A percentile compares a stretch with the other conserved stretches of the same genome.
Conservation (phyloP, 2,113 vertebrate species). For the Eleginops maclovinus region DNA sequence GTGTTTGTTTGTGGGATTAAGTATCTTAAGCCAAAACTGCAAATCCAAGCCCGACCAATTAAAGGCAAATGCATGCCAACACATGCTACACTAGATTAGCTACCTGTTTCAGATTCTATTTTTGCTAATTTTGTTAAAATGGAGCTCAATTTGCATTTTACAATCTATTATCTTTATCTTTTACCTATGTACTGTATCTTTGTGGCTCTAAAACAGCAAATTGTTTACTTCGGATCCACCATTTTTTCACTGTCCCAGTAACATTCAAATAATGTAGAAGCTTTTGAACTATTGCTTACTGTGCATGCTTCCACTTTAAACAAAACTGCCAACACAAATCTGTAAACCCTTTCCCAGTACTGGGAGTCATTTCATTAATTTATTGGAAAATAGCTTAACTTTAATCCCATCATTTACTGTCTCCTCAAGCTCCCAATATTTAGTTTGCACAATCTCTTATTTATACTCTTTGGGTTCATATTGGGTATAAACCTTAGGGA, state of each 20-base stretch:
- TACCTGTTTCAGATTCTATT: neutral
- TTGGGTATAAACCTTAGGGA: neutral
- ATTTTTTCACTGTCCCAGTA: neutral
- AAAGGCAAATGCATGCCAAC: neutral
- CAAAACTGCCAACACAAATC: neutral
- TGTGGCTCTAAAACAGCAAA: no score
- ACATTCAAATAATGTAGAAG: neutral
- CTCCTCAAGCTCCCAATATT: neutral
- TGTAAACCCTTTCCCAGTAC: neutral
- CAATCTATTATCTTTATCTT: no score
- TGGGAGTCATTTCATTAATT: neutral
- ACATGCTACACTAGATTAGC: neutral
- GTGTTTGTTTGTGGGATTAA: neutral
- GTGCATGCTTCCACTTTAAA: neutral
- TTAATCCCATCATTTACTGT: neutral
- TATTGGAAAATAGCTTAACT: neutral
- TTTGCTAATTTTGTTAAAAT: no score
- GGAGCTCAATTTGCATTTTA: no score
- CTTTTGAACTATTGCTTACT: neutral
- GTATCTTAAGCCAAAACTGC: neutral
- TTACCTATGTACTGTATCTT: no score
- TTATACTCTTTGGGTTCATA: neutral
- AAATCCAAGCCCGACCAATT: neutral
- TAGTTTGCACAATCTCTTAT: no score
- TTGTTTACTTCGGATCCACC: neutral